Evolutionary conservation across 35 echinoderm and acorn worm species (phyloP), one percentile per base, ranked within the genome.

Genomic region (Holothuria glaberrima): DNA sequence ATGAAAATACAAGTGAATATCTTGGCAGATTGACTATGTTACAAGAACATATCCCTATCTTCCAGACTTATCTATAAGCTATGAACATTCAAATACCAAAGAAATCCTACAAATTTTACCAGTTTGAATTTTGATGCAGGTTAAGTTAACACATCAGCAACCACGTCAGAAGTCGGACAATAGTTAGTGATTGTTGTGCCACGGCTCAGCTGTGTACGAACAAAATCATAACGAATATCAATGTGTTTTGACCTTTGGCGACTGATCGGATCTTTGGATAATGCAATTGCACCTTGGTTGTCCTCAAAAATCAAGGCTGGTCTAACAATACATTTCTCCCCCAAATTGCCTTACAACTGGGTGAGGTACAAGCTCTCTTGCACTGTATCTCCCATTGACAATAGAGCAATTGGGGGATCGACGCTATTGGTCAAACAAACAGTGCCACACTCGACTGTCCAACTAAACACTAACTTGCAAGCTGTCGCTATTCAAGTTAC

Each of bases 241-340:
- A 89, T 75, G 36, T 89, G 87, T 78, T 89, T 77, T 28, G 88
- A 78, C 35, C 73, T 89, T 89, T 89, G 68, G 9, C 57, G 88
- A 78, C 57, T 77, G 44, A 89, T 57, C 17, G 88, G 88, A 41
- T 89, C 44, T 48, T 89, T 89, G 31, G 70, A 24, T 89, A 89
- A 77, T 13, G 88, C 88, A 75, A 89, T 89, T 21, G 88, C 41
- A 48, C 88, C 88, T 65, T 89, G 86, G 50, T 83, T 91, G 58
- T 91, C 90, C 50, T 85, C 62, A 70, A 85, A 85, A 73, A 91
- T 91, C 45, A 58, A 7, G 30, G 63, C 44, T 22, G 62, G 68
- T 25, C 32, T 63, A 71, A 19, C 24, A 33, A 52, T 26, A 31
- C 72, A 34, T 34, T 72, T 29, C 38, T 50, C 31, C 6, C 48